Evolutionary conservation across 2,888 invertebrate species (phyloP), one percentile per base, ranked within the genome.

Genomic region (Sympetrum striolatum): DNA sequence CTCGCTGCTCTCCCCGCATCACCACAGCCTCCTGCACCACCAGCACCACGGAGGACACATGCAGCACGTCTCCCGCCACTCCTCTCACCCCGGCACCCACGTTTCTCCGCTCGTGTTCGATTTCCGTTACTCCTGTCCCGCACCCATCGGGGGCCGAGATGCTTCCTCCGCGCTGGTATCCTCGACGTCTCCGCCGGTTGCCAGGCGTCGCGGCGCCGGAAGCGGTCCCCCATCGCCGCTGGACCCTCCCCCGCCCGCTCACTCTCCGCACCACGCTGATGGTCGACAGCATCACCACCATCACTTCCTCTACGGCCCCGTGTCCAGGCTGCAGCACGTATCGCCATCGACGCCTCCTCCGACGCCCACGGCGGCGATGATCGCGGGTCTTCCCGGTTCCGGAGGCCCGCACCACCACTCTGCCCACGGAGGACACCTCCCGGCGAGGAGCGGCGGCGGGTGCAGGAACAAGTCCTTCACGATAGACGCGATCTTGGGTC

Each of bases 401-500:
- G 58, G 58, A 37, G 81, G 73, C 1, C 91, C 92, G 92, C 92
- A 93, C 93, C 93, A 94, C 93, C 93, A 93, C 93, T 93, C 93
- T 93, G 94, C 93, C 93, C 94, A 93, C 92, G 92, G 92, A 93
- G 93, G 93, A 93, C 93, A 93, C 93, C 93, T 93, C 93, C 93
- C 93, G 93, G 93, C 93, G 93, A 93, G 93, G 93, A 93, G 93
- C 93, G 93, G 93, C 92, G 93, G 93, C 93, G 93, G 93, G 92
- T 92, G 90, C 81, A 90, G 92, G 91, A 91, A 91, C 80, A 97
- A 97, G 93, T 97, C 97, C 10, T 98, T 98, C 93, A 98, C 98
- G 39, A 98, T 98, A 92, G 98, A 98, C 91, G 97, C 98, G 91
- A 98, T 98, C 92, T 95, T 98, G 92, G 98, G 98, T 0, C 93